Conservation (phyloP, 2,888 invertebrate species). For the Macaria liturata region DNA sequence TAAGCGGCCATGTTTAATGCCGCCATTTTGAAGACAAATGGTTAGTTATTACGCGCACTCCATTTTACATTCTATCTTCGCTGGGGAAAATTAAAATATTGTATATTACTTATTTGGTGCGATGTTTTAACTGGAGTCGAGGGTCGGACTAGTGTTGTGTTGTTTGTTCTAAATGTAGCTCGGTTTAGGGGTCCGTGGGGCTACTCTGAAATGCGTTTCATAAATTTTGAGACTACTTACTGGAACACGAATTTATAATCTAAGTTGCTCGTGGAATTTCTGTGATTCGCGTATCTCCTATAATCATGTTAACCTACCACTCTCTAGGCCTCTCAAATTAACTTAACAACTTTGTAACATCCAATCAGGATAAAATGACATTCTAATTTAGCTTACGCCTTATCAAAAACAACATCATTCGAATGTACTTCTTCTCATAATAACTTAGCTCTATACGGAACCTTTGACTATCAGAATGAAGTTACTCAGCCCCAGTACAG, state of each 20-base stretch:
- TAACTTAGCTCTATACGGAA: conserved; percentile 19
- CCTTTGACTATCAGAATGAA: background rate
- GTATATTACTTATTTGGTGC: conserved; percentile 77
- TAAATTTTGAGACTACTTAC: no score
- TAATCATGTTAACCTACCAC: no score
- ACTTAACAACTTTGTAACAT: no score
- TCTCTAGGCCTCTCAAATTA: no score
- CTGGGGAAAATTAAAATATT: conserved; percentile 81
- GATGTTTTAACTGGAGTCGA: conserved; percentile 70
- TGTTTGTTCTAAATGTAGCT: conserved; percentile 38
- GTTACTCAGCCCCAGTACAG: background rate
- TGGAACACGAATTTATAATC: no score
- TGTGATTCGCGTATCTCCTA: no score
- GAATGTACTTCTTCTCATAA: no score
- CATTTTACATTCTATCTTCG: conserved; percentile 79
- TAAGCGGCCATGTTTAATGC: conserved; percentile 82
- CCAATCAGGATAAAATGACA: no score
- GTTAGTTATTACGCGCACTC: conserved; percentile 81
- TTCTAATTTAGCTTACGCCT: no score
- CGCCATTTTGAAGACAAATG: conserved; percentile 83
- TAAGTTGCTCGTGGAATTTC: no score
- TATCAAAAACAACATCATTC: no score
- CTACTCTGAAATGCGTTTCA: no score
- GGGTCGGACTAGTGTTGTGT: conserved; percentile 52
- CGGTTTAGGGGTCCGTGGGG: conserved; percentile 18